phyloP scores from a whole-genome alignment of 1,140 invertebrate species.

The Trigoniulus corallinus region DNA sequence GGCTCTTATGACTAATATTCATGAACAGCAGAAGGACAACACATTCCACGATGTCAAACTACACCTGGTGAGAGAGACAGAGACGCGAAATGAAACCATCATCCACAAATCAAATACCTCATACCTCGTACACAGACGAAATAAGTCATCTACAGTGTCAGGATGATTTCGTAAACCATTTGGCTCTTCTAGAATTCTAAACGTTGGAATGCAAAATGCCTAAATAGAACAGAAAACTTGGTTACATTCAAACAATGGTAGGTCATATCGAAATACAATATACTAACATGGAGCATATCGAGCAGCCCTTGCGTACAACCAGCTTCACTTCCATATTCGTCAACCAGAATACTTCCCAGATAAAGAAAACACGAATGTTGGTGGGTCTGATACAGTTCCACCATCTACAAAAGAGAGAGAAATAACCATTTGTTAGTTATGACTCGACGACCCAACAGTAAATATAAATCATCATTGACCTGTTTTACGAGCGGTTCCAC shows the following conservation, averaged over 20 bases:
- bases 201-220: conserved; percentile 69
- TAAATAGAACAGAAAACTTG: conserved; percentile 22
- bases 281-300: conserved; percentile 50
- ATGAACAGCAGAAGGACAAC: not conserved
- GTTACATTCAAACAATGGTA: not conserved
- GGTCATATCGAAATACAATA: not conserved
- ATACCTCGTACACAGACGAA: conserved; percentile 62
- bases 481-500: conserved; percentile 63
- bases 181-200: conserved; percentile 50
- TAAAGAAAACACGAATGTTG: conserved; percentile 92
- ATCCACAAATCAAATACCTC: no score
- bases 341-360: conserved; percentile 83
- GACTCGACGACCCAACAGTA: not conserved
- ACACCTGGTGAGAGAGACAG: no score
- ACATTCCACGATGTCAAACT: no score
- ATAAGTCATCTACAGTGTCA: conserved; percentile 94
- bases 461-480: conserved; percentile 28
- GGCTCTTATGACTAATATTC: not conserved
- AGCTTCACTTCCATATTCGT: conserved; percentile 65
- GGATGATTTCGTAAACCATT: conserved; percentile 76
- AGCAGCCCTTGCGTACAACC: conserved; percentile 55
- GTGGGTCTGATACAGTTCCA: conserved; percentile 58
- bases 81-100: no score
- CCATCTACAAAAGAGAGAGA: conserved; percentile 45
- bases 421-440: not conserved